A percentile compares a stretch with the other conserved stretches of the same genome.
These are phyloP conservation scores for Galleria mellonella DNA, from an alignment of 1,140 invertebrate species.

Conservation along the genomic window DNA sequence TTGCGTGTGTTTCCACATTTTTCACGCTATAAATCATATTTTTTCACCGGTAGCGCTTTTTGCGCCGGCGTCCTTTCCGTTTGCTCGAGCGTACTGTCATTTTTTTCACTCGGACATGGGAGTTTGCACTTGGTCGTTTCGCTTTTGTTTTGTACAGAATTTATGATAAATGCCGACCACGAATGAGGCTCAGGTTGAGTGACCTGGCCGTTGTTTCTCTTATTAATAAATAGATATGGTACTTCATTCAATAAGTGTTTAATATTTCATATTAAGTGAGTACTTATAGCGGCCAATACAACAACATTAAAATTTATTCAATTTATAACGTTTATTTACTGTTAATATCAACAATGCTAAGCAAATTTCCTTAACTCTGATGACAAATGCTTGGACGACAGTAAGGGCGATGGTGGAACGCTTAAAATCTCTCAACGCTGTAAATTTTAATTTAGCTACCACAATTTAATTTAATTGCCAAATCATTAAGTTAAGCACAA, in stretches of 20 bases:
- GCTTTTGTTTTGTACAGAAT: slow-evolving; percentile 56
- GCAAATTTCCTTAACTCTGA: slow-evolving; percentile 20
- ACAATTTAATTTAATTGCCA: slow-evolving; percentile 73
- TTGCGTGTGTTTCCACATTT: slow-evolving; percentile 74
- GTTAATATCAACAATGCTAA: background rate
- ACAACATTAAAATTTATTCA: background rate
- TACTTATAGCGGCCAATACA: too few relatives aligned
- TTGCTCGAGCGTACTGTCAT: slow-evolving; percentile 60
- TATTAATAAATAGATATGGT: background rate
- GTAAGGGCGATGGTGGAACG: slow-evolving; percentile 16
- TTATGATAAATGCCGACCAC: slow-evolving; percentile 46
- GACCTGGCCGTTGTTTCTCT: slow-evolving; percentile 14
- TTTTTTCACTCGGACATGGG: slow-evolving; percentile 63
- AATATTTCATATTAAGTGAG: too few relatives aligned
- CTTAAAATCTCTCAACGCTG: slow-evolving; percentile 41
- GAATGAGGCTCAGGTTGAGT: slow-evolving; percentile 27
- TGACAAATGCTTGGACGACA: slow-evolving; percentile 39
- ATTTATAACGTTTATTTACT: too few relatives aligned
- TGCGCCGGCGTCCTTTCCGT: slow-evolving; percentile 60
- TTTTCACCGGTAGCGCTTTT: slow-evolving; percentile 72
- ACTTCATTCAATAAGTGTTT: background rate
- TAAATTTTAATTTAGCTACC: slow-evolving; percentile 69
- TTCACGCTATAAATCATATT: slow-evolving; percentile 75
- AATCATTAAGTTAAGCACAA: slow-evolving; percentile 72
- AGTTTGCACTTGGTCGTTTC: slow-evolving; percentile 56